Percentiles rank a stretch among this genome's conserved stretches.
Evolutionary conservation across 2,797 vertebrate species (phyloP).

Genomic region (Propithecus deckenii): DNA sequence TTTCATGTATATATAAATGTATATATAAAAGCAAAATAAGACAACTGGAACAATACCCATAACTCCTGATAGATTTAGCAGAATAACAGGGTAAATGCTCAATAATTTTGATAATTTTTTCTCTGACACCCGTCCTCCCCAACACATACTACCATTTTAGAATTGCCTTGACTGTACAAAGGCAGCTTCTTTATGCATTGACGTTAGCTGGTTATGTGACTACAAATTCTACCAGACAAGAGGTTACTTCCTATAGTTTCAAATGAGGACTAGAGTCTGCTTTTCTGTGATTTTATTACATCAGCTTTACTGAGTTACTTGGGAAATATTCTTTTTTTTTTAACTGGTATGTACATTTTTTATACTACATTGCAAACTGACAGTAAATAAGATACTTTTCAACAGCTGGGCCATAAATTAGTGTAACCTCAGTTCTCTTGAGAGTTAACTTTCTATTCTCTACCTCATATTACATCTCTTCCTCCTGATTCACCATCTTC

Average conservation of each 20-base stretch:
- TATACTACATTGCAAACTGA: neutral
- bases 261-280: neutral
- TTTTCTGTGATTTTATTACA: conserved; percentile 5
- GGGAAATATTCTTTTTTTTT: neutral
- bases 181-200: neutral
- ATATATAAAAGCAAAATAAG: no score
- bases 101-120: no score
- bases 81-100: no score
- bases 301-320: neutral
- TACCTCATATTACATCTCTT: neutral
- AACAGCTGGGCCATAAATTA: neutral
- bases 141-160: neutral
- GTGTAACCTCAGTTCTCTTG: neutral
- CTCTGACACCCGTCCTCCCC: neutral
- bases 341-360: neutral
- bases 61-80: no score
- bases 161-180: neutral
- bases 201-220: neutral
- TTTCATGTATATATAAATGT: no score
- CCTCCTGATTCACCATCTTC: neutral
- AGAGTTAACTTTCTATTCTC: neutral
- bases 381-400: conserved; percentile 4
- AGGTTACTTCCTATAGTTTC: neutral
- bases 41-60: no score
- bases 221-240: neutral